These are phyloP conservation scores for Psophia crepitans DNA, from an alignment of 2,113 vertebrate genomes.

Conservation along the genomic window DNA sequence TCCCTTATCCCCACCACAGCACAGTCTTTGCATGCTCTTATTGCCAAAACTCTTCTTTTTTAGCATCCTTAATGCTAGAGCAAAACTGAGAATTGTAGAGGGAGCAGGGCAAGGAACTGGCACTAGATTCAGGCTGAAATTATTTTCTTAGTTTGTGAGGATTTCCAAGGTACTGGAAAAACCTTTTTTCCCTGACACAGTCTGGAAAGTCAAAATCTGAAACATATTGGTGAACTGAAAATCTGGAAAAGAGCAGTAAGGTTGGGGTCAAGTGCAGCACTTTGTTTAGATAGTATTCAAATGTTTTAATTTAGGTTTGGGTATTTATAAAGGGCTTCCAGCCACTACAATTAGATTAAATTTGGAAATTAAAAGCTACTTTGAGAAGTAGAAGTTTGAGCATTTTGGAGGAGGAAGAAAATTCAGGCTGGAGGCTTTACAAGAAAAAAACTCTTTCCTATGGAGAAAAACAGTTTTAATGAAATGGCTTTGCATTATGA, in stretches of 20 bases:
- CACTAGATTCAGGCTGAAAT: not conserved
- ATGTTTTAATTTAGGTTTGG: not conserved
- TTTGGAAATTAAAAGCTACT: slow-evolving; percentile 21
- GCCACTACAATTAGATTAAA: not conserved
- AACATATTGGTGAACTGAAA: not conserved
- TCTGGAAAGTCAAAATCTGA: not conserved
- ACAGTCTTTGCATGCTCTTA: not conserved
- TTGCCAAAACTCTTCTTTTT: not conserved
- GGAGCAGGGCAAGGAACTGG: not conserved
- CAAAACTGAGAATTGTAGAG: not conserved
- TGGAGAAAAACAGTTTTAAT: not conserved
- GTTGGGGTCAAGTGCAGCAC: slow-evolving; percentile 7
- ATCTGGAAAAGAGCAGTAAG: not conserved
- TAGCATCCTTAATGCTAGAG: not conserved
- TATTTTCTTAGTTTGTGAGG: not conserved
- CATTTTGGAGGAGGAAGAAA: not conserved
- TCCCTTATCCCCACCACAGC: not conserved
- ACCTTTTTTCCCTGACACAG: not conserved
- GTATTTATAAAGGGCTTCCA: not conserved
- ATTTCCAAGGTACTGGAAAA: not conserved
- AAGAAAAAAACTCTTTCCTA: not conserved
- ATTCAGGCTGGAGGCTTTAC: not conserved
- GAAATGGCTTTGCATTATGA: not conserved
- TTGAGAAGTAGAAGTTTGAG: not conserved
- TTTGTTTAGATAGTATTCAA: slow-evolving; percentile 26